Base-by-base conservation (phyloP, 2,113 vertebrate species). In the Anseranas semipalmata region DNA sequence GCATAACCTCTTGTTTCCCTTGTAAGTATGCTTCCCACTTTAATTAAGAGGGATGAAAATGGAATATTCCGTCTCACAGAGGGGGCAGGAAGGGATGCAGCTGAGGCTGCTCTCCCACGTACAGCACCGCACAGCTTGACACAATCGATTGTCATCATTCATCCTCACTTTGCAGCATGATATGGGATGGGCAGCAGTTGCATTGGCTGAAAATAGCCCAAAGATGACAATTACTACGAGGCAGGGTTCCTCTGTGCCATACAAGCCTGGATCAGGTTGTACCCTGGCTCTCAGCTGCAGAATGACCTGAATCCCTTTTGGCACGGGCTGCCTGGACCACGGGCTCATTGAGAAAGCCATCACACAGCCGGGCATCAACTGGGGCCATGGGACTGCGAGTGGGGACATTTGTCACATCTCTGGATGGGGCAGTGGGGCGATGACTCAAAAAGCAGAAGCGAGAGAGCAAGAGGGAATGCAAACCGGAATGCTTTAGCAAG, bases 1-100 rank as follows among this genome's bases (percentile, higher is more conserved):
- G 72, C 62, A 22, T 27, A 90, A 93, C 87, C 92, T 87, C 93
- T 89, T 43, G 53, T 93, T 96, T 82, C 74, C 82, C 68, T 74
- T 92, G 55, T 60, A 53, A 90, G 58, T 27, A 72, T 91, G 90
- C 62, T 87, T 48, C 92, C 85, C 74, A 9, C 75, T 89, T 88
- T 87, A 91, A 96, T 96, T 82, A 91, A 90, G 90, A 90, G 71
- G 81, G 79, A 53, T 94, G 85, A 50, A 89, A 96, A 88, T 13
- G 77, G 88, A 62, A 50, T 88, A 60, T 84, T 93, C 82, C 85
- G 53, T 78, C 86, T 30, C 86, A 72, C 90, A 28, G 85, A 94
- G 90, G 78, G 80, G 70, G 90, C 75, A 96, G 91, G 71, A 89
- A 62, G 87, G 87, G 79, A 7, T 13, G 3, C 96, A 97, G 95